These are phyloP conservation scores for Napeogenes sylphis DNA, from an alignment of 2,888 invertebrate species.

Conservation along the genomic window DNA sequence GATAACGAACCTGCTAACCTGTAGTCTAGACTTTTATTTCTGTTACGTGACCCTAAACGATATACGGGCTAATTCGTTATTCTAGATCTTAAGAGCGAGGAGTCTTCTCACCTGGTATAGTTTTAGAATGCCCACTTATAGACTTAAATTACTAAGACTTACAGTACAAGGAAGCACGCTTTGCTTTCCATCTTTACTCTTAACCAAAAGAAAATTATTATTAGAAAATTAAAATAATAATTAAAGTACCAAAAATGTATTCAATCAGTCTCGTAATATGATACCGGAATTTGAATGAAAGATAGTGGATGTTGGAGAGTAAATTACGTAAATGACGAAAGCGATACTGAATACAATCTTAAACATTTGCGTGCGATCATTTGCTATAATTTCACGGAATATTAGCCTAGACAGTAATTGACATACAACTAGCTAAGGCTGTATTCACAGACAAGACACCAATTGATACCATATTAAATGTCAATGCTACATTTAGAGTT, in stretches of 20 bases:
- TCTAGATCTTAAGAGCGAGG: slow-evolving; percentile 22
- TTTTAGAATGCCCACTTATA: slow-evolving; percentile 1
- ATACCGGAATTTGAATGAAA: too few species aligned
- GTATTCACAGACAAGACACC: neutral
- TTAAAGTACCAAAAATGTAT: too few species aligned
- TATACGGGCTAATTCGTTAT: slow-evolving; percentile 25
- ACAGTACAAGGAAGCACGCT: neutral
- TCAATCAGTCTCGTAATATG: too few species aligned
- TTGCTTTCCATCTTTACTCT: neutral
- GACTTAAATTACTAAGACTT: neutral
- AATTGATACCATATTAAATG: neutral
- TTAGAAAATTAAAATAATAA: too few species aligned
- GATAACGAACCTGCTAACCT: slow-evolving; percentile 26
- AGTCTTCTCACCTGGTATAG: slow-evolving; percentile 5
- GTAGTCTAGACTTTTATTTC: slow-evolving; percentile 31
- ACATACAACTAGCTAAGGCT: slow-evolving; percentile 8
- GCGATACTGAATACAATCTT: slow-evolving; percentile 12
- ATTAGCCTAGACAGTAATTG: slow-evolving; percentile 15
- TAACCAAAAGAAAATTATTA: too few species aligned
- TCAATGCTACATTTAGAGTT: too few species aligned
- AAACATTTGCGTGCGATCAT: slow-evolving; percentile 20
- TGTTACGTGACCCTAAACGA: slow-evolving; percentile 31
- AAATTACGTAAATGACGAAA: slow-evolving; percentile 11
- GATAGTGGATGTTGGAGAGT: too few species aligned
- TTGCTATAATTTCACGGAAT: slow-evolving; percentile 19